Conservation (phyloP, 2,888 invertebrate genomes). For the Standfussiana lucernea region DNA sequence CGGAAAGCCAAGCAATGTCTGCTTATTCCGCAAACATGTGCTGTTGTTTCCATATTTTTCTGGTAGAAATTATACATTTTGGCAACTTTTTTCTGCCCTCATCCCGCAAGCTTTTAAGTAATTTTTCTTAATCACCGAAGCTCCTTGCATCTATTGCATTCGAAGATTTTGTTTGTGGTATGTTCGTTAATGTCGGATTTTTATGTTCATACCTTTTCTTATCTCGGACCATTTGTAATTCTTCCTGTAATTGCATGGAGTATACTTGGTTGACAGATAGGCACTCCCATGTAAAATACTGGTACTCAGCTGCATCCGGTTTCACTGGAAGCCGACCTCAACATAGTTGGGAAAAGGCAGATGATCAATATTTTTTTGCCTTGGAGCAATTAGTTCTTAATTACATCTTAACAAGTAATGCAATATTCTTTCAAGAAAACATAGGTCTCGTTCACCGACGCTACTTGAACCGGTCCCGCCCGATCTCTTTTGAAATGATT, state of each 20-base stretch:
- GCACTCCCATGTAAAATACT: background rate
- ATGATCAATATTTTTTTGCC: background rate
- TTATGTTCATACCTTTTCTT: no score
- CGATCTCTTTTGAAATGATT: constrained; percentile 42
- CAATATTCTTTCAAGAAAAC: background rate
- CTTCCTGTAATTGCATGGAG: no score
- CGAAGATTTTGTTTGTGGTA: background rate
- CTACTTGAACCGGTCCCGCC: background rate
- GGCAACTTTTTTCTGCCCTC: background rate
- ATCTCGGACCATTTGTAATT: background rate
- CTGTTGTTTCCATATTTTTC: background rate
- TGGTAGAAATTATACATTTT: background rate
- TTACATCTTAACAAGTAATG: background rate
- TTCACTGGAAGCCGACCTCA: background rate
- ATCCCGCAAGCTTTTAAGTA: background rate
- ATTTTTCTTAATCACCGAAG: background rate
- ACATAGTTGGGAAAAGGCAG: background rate
- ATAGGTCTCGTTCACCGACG: background rate
- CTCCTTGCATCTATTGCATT: background rate
- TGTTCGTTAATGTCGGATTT: no score
- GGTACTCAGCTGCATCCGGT: background rate
- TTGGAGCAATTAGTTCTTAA: background rate
- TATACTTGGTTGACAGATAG: background rate
- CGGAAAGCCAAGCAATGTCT: background rate
- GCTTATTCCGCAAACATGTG: background rate